Conservation (phyloP, 2,113 vertebrate species). For the Pituophis catenifer region DNA sequence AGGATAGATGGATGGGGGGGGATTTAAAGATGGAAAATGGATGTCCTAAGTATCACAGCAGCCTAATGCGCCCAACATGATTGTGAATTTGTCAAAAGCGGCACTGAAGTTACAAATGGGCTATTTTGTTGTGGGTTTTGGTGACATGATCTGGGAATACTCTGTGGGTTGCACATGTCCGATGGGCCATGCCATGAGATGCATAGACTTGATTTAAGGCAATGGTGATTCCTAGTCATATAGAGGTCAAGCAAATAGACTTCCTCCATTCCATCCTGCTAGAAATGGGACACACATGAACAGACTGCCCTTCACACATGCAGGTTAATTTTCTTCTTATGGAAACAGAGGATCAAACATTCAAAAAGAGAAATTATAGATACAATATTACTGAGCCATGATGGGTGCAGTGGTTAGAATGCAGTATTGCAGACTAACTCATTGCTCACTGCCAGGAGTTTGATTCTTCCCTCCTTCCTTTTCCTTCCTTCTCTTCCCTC, state of each 20-base stretch:
- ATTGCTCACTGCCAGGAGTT: no score
- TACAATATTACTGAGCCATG: neutral
- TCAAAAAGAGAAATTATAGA: neutral
- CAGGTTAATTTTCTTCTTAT: neutral
- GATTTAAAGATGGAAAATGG: neutral
- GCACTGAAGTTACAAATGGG: neutral
- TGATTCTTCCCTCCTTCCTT: no score
- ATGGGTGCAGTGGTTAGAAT: no score
- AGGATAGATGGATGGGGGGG: neutral
- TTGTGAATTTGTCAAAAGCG: neutral
- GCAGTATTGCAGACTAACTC: no score
- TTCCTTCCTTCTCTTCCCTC: no score
- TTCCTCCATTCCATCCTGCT: neutral
- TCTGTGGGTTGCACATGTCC: neutral
- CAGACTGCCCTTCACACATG: neutral
- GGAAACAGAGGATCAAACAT: neutral
- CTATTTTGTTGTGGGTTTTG: neutral
- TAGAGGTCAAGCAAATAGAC: neutral
- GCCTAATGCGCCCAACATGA: neutral
- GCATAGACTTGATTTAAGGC: neutral
- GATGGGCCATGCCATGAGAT: neutral
- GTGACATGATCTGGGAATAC: neutral
- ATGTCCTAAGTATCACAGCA: neutral
- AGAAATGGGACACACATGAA: neutral
- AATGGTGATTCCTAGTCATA: neutral